A percentile compares a stretch with the other conserved stretches of the same genome.
phyloP scores from a whole-genome alignment of 1,140 invertebrate species.

The Dendrolimus kikuchii region DNA sequence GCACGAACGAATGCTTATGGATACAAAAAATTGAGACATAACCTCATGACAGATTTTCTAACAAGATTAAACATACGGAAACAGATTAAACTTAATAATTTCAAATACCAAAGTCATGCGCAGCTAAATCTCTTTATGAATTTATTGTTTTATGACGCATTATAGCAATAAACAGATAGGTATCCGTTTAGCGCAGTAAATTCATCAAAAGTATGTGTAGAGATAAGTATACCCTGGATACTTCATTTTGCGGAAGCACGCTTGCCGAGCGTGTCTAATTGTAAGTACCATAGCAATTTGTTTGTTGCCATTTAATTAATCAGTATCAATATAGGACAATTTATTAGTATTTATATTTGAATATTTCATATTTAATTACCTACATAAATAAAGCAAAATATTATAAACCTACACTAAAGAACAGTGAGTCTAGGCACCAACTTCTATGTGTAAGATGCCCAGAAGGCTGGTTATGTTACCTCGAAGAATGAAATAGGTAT shows the following conservation, averaged over 20 bases:
- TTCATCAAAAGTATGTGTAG: constrained; percentile 3
- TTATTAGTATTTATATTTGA: too few species aligned
- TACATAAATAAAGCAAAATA: too few species aligned
- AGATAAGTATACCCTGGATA: constrained; percentile 11
- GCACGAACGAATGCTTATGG: too few species aligned
- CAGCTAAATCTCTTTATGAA: constrained; percentile 8
- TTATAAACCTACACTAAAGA: too few species aligned
- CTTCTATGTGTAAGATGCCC: too few species aligned
- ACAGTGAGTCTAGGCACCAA: too few species aligned
- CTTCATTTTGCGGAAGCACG: constrained; percentile 14
- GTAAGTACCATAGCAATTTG: constrained; percentile 1
- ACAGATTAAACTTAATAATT: not conserved
- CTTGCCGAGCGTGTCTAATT: constrained; percentile 5
- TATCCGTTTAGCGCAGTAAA: constrained; percentile 8
- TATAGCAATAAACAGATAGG: constrained; percentile 2
- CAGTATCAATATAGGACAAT: too few species aligned
- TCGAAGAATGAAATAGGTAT: too few species aligned
- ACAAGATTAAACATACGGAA: not conserved
- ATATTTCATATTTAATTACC: too few species aligned
- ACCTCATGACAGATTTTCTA: too few species aligned
- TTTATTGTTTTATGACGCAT: constrained; percentile 7
- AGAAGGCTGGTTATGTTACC: too few species aligned
- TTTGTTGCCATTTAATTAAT: not conserved
- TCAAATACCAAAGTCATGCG: not conserved
- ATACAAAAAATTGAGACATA: too few species aligned